These are phyloP conservation scores for Saimiri boliviensis DNA, from an alignment of 2,113 vertebrate species.

Conservation along the genomic window DNA sequence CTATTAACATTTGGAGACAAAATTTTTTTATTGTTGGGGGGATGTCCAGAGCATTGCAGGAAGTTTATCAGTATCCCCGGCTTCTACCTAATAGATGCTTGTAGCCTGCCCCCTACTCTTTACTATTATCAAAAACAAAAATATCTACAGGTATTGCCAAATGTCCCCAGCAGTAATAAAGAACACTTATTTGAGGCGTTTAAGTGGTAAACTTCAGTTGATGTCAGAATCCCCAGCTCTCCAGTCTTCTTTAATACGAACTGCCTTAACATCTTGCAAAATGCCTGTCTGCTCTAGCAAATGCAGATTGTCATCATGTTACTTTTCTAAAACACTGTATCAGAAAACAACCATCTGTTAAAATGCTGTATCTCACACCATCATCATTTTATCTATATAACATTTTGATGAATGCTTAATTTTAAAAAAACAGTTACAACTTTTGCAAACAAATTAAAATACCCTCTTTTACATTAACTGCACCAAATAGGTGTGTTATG, in stretches of 20 bases:
- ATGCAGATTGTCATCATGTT: conserved; percentile 49
- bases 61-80: not conserved
- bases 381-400: conserved; percentile 22
- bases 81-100: not conserved
- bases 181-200: not conserved
- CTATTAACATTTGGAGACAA: not conserved
- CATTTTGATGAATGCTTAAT: conserved; percentile 41
- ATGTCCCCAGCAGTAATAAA: not conserved
- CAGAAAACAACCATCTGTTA: conserved; percentile 62
- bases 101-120: not conserved
- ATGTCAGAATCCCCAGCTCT: conserved; percentile 41
- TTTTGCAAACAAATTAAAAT: conserved; percentile 47
- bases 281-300: conserved; percentile 45
- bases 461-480: not conserved
- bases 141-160: not conserved
- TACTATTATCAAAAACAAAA: not conserved
- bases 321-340: conserved; percentile 59
- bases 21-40: not conserved
- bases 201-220: not conserved
- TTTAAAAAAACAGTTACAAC: not conserved
- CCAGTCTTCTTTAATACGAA: conserved; percentile 35
- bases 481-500: not conserved
- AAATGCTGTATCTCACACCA: conserved; percentile 39
- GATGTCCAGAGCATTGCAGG: not conserved
- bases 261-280: conserved; percentile 48